Conservation (phyloP, 2,888 invertebrate species). For the Lepidochitona cinerea region DNA sequence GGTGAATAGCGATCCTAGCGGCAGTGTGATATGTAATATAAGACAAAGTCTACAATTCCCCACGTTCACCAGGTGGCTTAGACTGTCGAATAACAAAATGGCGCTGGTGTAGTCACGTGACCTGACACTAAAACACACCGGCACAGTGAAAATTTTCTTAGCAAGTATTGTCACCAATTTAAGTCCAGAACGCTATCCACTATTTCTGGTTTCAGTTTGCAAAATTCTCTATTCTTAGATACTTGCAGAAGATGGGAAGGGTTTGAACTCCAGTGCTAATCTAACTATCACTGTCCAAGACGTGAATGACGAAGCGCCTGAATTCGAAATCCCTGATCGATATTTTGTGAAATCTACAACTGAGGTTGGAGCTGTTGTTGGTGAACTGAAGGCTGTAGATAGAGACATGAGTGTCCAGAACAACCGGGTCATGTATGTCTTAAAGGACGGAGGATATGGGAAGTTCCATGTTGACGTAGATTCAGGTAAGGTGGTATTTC, state of each 20-base stretch:
- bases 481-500: conserved; percentile 28
- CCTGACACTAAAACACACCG: too few species aligned
- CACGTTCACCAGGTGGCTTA: too few species aligned
- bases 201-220: too few species aligned
- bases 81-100: too few species aligned
- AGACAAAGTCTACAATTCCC: too few species aligned
- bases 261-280: conserved; percentile 12
- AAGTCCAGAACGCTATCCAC: too few species aligned
- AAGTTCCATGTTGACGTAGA: conserved; percentile 32
- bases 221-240: background rate
- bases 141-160: too few species aligned
- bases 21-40: too few species aligned
- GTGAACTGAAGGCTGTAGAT: conserved; percentile 16
- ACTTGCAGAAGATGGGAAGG: conserved; percentile 22
- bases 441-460: conserved; percentile 24
- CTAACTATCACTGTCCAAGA: conserved; percentile 21
- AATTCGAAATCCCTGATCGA: background rate
- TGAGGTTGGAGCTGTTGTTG: conserved; percentile 3
- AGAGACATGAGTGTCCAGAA: conserved; percentile 14
- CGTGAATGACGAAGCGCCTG: conserved; percentile 20
- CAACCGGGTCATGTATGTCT: conserved; percentile 13
- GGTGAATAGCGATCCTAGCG: too few species aligned
- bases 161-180: too few species aligned
- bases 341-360: background rate
- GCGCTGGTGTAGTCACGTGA: too few species aligned